Conservation (phyloP, 1,140 invertebrate species). For the Fopius arisanus region DNA sequence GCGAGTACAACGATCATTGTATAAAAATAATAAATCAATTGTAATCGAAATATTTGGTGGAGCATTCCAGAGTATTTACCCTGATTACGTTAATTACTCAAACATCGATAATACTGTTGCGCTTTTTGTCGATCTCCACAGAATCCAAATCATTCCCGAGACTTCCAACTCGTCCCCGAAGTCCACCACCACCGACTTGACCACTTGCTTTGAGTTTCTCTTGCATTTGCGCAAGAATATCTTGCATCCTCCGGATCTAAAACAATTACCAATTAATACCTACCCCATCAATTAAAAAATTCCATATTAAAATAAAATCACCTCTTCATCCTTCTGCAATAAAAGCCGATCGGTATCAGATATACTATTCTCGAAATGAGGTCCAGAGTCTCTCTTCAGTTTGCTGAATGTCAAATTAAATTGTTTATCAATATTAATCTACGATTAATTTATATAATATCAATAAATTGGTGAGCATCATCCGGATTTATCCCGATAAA, state of each 20-base stretch:
- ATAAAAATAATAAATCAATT: too few relatives aligned
- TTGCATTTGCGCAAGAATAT: constrained; percentile 96
- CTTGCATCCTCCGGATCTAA: constrained; percentile 93
- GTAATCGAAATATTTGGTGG: not conserved
- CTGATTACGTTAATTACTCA: constrained; percentile 52
- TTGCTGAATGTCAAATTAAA: constrained; percentile 69
- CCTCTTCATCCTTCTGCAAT: constrained; percentile 93
- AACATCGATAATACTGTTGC: constrained; percentile 84
- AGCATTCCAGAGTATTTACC: not conserved
- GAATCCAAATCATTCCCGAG: constrained; percentile 58
- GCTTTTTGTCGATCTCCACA: constrained; percentile 69
- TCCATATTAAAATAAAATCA: constrained; percentile 55
- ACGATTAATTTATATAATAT: constrained; percentile 24
- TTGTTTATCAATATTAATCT: not conserved
- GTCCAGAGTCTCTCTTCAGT: constrained; percentile 83
- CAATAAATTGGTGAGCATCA: too few relatives aligned
- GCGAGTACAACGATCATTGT: too few relatives aligned
- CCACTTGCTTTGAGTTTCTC: constrained; percentile 88
- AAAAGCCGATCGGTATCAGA: constrained; percentile 86
- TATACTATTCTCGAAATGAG: constrained; percentile 77
- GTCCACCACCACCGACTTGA: constrained; percentile 56
- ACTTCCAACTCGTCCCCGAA: constrained; percentile 56
- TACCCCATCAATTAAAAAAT: not conserved
- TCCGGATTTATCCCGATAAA: too few relatives aligned
- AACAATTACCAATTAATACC: constrained; percentile 26